Conservation (phyloP, 2,113 vertebrate species). For the Dolichallabes microphthalmus region DNA sequence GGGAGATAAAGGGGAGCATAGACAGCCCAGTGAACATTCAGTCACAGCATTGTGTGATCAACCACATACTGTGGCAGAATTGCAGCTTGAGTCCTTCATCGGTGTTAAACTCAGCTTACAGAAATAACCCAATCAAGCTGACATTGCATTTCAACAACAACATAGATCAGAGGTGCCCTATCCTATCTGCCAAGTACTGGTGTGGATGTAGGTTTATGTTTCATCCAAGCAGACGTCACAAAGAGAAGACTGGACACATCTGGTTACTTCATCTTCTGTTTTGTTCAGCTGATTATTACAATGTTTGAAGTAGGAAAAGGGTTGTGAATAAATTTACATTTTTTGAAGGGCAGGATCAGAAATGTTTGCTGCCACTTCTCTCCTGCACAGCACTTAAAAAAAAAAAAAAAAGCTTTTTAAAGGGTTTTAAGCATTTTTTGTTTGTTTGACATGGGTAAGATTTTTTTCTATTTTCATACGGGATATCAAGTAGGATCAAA, state of each 20-base stretch:
- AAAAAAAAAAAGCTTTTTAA: too few relatives aligned
- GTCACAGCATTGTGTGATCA: slow-evolving; percentile 39
- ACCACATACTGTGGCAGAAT: slow-evolving; percentile 40
- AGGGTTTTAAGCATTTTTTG: too few relatives aligned
- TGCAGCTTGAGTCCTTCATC: slow-evolving; percentile 28
- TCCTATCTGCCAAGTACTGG: neutral
- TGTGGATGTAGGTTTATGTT: neutral
- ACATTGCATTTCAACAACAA: neutral
- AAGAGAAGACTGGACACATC: neutral
- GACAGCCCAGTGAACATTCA: slow-evolving; percentile 33
- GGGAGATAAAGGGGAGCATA: slow-evolving; percentile 14
- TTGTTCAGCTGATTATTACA: too few relatives aligned
- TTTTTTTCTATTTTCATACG: too few relatives aligned
- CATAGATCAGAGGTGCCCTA: neutral
- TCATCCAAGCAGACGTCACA: neutral
- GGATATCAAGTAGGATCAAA: too few relatives aligned
- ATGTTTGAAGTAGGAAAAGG: too few relatives aligned
- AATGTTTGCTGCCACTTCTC: too few relatives aligned
- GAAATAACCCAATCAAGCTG: slow-evolving; percentile 11
- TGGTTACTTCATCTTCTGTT: too few relatives aligned
- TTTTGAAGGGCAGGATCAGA: too few relatives aligned
- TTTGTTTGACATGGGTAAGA: too few relatives aligned
- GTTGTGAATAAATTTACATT: too few relatives aligned
- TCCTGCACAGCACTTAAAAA: too few relatives aligned
- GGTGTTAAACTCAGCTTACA: slow-evolving; percentile 8